A percentile compares a stretch with the other conserved stretches of the same genome.
These are phyloP conservation scores for Dicaeum eximium DNA, from an alignment of 2,113 vertebrate genomes.

Conservation along the genomic window DNA sequence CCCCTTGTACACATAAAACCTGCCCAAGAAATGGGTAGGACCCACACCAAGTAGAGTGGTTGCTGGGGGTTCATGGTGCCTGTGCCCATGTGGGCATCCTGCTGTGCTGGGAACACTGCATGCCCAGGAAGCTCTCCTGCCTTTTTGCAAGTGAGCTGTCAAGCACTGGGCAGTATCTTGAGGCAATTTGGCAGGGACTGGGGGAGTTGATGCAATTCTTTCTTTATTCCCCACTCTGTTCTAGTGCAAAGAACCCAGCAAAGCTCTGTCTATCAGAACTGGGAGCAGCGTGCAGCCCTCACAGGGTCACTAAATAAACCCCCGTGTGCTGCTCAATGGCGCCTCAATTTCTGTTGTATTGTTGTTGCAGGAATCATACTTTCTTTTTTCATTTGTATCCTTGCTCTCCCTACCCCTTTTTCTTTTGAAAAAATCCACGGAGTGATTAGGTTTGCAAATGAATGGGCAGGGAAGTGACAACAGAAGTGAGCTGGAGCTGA, in stretches of 20 bases:
- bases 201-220: background rate
- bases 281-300: background rate
- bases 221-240: background rate
- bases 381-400: conserved; percentile 37
- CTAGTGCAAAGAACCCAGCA: background rate
- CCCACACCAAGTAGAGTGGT: background rate
- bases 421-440: conserved; percentile 49
- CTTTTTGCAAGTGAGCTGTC: background rate
- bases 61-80: background rate
- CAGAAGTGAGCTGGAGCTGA: conserved; percentile 71
- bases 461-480: conserved; percentile 75
- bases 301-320: background rate
- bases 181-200: background rate
- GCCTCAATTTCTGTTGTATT: background rate
- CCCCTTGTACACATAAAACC: background rate
- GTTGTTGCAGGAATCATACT: background rate
- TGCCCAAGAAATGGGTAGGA: background rate
- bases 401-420: conserved; percentile 49
- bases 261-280: background rate
- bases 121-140: background rate
- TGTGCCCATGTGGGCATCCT: background rate
- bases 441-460: conserved; percentile 80
- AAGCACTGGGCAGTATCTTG: background rate
- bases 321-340: background rate
- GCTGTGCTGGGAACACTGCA: background rate